phyloP scores from a whole-genome alignment of 2,888 invertebrate species.

The Andrena marginata region DNA sequence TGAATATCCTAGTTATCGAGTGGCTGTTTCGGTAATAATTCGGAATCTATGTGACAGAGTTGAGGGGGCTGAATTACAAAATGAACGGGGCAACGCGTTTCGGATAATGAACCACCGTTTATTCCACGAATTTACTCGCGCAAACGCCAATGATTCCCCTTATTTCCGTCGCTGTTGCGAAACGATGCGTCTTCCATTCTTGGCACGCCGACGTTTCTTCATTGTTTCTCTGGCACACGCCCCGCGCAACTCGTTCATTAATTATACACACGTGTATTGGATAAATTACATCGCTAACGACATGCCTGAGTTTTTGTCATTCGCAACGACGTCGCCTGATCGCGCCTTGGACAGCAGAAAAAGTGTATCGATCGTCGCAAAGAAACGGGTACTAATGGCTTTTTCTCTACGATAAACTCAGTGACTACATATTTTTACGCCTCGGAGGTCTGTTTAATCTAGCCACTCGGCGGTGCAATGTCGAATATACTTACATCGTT shows the following conservation, averaged over 20 bases:
- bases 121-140: neutral
- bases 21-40: neutral
- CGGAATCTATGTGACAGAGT: neutral
- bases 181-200: conserved; percentile 8
- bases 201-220: conserved; percentile 24
- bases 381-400: too few relatives aligned
- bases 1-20: neutral
- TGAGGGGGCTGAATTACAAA: neutral
- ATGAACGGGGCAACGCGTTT: neutral
- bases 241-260: conserved; percentile 1
- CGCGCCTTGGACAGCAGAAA: neutral
- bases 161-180: conserved; percentile 16
- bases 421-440: too few relatives aligned
- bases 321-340: neutral
- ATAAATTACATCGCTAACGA: conserved; percentile 13
- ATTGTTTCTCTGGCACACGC: conserved; percentile 20
- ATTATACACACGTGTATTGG: conserved; percentile 17
- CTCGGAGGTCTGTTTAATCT: too few relatives aligned
- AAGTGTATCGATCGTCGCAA: too few relatives aligned
- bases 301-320: neutral
- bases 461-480: too few relatives aligned
- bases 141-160: neutral
- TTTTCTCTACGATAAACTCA: too few relatives aligned
- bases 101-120: neutral
- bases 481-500: too few relatives aligned